Conservation (phyloP, 2,797 vertebrate genomes). For the Fistularia commersonii region DNA sequence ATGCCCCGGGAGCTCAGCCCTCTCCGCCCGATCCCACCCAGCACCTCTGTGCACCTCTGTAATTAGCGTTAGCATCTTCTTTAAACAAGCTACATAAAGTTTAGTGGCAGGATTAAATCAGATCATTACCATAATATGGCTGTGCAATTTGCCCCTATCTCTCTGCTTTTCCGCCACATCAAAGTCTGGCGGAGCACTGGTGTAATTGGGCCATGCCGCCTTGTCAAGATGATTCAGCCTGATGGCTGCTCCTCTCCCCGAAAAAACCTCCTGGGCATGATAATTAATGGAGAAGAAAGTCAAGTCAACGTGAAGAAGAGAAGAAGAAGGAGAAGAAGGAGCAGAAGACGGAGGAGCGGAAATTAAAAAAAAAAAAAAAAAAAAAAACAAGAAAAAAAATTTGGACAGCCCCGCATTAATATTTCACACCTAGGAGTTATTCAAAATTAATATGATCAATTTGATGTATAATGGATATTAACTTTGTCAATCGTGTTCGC, state of each 20-base stretch:
- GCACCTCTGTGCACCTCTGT: conserved; percentile 86
- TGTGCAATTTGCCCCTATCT: conserved; percentile 93
- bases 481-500: conserved; percentile 70
- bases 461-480: conserved; percentile 88
- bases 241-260: conserved; percentile 86
- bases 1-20: conserved; percentile 47
- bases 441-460: conserved; percentile 90
- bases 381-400: conserved; percentile 70
- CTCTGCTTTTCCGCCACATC: conserved; percentile 91
- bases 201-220: conserved; percentile 95
- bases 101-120: conserved; percentile 97
- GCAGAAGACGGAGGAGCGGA: conserved; percentile 5
- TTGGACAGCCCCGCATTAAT: conserved; percentile 92
- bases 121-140: conserved; percentile 97
- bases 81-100: conserved; percentile 97
- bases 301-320: conserved; percentile 82
- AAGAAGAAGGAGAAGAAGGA: conserved; percentile 60
- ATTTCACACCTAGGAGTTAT: conserved; percentile 95
- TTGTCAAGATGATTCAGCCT: conserved; percentile 96
- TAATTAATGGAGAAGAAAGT: conserved; percentile 91
- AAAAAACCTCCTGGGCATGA: conserved; percentile 90
- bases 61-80: conserved; percentile 97
- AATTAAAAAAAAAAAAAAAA: too few species aligned
- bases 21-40: conserved; percentile 62
- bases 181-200: conserved; percentile 88